Conservation (phyloP, 2,888 invertebrate genomes). For the Limnephilus auricula region DNA sequence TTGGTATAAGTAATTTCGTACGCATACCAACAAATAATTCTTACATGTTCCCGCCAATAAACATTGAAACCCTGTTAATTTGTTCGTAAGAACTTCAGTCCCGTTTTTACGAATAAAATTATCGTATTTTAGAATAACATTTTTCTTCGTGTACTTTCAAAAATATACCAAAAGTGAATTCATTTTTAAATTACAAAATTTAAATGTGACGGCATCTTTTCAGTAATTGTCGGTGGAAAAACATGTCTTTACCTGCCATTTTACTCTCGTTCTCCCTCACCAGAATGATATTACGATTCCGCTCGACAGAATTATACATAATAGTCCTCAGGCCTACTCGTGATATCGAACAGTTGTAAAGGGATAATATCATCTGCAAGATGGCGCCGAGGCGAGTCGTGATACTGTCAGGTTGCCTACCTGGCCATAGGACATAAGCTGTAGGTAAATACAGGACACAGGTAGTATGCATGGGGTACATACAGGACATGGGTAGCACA, state of each 20-base stretch:
- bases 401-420: neutral
- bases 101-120: too few relatives aligned
- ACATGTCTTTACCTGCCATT: neutral
- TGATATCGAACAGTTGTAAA: conserved; percentile 39
- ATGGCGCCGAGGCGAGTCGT: conserved; percentile 10
- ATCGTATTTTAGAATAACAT: too few relatives aligned
- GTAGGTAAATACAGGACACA: neutral
- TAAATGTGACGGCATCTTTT: neutral
- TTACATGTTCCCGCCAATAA: too few relatives aligned
- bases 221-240: neutral
- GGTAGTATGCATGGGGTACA: too few relatives aligned
- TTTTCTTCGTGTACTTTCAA: neutral
- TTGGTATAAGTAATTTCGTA: too few relatives aligned
- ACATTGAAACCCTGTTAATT: too few relatives aligned
- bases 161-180: neutral
- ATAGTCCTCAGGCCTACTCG: conserved; percentile 39
- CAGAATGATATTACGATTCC: neutral
- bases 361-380: conserved; percentile 38
- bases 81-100: too few relatives aligned
- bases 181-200: neutral
- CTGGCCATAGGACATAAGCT: neutral
- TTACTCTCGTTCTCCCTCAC: neutral
- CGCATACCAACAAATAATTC: too few relatives aligned
- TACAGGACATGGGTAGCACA: too few relatives aligned
- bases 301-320: conserved; percentile 9